Percentiles rank a stretch among this genome's conserved stretches.
Conservation (phyloP, 2,797 vertebrate species). For the Lagodon rhomboides region DNA sequence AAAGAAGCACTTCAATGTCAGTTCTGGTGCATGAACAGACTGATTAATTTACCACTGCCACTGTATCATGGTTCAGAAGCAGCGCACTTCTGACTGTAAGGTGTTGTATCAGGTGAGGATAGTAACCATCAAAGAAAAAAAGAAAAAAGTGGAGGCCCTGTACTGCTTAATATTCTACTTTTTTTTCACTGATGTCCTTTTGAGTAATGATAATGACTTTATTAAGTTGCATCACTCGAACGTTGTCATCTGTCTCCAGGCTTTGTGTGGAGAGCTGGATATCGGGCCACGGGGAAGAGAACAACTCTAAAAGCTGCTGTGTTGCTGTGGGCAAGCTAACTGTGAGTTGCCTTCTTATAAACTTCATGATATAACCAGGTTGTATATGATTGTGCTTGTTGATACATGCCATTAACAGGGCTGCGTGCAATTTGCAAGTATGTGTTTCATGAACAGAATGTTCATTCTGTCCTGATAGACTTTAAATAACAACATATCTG, state of each 20-base stretch:
- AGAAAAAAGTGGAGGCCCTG: not conserved
- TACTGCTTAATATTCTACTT: not conserved
- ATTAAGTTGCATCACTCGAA: not conserved
- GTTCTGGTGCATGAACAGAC: too few species aligned
- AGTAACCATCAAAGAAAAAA: too few species aligned
- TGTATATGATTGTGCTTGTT: conserved; percentile 3
- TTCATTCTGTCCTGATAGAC: conserved; percentile 20
- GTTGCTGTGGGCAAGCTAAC: conserved; percentile 76
- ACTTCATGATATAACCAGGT: not conserved
- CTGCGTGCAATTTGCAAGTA: conserved; percentile 3
- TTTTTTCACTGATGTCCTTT: not conserved
- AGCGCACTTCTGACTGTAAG: not conserved
- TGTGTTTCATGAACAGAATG: conserved; percentile 1
- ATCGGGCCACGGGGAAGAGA: conserved; percentile 49
- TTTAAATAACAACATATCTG: conserved; percentile 15
- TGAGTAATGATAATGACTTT: conserved; percentile 3
- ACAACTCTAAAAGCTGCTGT: conserved; percentile 66
- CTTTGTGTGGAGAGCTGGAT: conserved; percentile 62
- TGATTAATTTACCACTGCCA: too few species aligned
- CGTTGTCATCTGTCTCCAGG: conserved; percentile 67
- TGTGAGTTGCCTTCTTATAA: conserved; percentile 71
- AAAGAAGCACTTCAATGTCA: too few species aligned
- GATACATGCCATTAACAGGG: conserved; percentile 4
- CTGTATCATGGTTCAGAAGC: not conserved
- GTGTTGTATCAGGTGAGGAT: not conserved